These are phyloP conservation scores for Drosophila orena DNA, from an alignment of 1,140 invertebrate genomes.

Conservation along the genomic window DNA sequence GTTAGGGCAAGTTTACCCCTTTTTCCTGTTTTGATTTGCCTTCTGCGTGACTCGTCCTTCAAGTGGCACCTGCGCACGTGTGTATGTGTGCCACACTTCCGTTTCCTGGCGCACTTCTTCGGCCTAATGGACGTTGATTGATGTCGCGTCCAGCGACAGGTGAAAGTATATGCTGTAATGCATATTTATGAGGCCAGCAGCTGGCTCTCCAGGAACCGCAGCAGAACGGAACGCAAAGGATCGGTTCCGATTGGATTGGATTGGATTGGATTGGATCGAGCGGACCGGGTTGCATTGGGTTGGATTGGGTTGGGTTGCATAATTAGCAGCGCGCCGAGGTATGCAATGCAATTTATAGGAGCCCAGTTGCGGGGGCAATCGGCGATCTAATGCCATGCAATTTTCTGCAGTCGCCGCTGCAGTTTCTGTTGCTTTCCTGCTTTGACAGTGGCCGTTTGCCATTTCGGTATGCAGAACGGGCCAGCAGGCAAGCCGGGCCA, in stretches of 20 bases:
- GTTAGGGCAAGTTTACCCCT: too few species aligned
- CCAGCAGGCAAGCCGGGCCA: constrained; percentile 34
- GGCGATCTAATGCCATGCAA: constrained; percentile 59
- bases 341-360: constrained; percentile 51
- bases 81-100: constrained; percentile 62
- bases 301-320: constrained; percentile 35
- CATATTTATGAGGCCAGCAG: constrained; percentile 46
- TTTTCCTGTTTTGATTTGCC: not conserved
- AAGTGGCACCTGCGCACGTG: constrained; percentile 26
- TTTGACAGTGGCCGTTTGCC: constrained; percentile 69
- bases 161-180: constrained; percentile 66
- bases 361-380: constrained; percentile 36
- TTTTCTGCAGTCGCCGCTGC: constrained; percentile 39
- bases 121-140: constrained; percentile 74
- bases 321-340: constrained; percentile 60
- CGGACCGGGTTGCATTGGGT: not conserved
- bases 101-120: constrained; percentile 70
- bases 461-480: constrained; percentile 49
- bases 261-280: not conserved
- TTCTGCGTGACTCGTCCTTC: constrained; percentile 37
- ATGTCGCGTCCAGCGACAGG: constrained; percentile 65
- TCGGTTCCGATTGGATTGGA: constrained; percentile 6
- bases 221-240: not conserved
- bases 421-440: constrained; percentile 31
- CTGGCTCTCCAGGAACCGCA: constrained; percentile 16